Evolutionary conservation across 2,113 vertebrate genomes (phyloP).

Genomic region (Noturus placidus): DNA sequence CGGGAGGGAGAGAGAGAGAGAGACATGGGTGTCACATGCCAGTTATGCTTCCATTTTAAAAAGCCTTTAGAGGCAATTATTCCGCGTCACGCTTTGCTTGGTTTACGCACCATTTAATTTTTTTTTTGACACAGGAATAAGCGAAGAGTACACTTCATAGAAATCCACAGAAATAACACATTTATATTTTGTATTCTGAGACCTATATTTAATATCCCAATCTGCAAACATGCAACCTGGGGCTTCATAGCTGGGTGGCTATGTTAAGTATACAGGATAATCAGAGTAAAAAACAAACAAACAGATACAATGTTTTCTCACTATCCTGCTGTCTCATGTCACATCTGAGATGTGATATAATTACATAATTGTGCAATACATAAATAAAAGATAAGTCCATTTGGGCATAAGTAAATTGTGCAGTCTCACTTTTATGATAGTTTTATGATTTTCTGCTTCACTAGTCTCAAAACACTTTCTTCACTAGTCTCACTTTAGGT

Average conservation of each 20-base stretch:
- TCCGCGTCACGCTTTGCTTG: neutral
- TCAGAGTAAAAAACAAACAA: neutral
- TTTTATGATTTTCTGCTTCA: neutral
- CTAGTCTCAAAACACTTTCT: neutral
- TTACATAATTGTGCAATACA: neutral
- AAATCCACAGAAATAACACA: neutral
- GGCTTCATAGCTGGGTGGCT: neutral
- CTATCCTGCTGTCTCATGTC: neutral
- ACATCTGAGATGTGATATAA: neutral
- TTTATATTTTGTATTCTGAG: neutral
- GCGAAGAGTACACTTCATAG: neutral
- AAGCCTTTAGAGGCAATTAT: neutral
- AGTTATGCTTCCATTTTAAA: neutral
- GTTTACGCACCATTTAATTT: neutral
- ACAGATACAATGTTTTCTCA: neutral
- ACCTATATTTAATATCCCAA: neutral
- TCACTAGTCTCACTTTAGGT: neutral
- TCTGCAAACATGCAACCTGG: neutral
- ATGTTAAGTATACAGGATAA: neutral
- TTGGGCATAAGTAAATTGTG: neutral
- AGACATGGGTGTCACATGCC: neutral
- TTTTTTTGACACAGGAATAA: neutral
- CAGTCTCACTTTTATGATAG: neutral
- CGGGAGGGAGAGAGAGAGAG: too few species aligned
- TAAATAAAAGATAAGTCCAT: neutral